These are phyloP conservation scores for Himalopsyche kuldschensis DNA, from an alignment of 2,888 invertebrate species.

Conservation along the genomic window DNA sequence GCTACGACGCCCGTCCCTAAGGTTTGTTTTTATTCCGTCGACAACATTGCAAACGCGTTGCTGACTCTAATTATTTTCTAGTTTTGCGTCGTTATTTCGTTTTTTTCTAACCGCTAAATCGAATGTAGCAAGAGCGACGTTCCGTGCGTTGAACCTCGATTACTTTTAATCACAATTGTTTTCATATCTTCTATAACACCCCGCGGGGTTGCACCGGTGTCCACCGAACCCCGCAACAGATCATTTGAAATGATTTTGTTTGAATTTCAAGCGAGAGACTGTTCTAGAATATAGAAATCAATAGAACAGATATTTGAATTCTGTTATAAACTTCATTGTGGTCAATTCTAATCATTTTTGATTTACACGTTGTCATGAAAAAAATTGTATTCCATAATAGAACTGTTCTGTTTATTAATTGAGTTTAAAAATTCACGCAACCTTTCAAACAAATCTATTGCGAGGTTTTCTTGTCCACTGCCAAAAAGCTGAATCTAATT, in stretches of 20 bases:
- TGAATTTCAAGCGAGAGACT: too few relatives aligned
- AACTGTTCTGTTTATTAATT: too few relatives aligned
- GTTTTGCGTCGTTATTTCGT: not conserved
- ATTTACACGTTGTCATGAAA: too few relatives aligned
- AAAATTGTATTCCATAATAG: too few relatives aligned
- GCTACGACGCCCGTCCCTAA: not conserved
- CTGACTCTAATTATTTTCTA: not conserved
- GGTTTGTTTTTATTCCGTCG: slow-evolving; percentile 8
- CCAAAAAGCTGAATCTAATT: not conserved
- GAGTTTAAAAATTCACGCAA: too few relatives aligned
- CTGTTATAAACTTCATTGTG: too few relatives aligned
- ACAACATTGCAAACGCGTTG: not conserved
- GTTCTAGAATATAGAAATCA: too few relatives aligned
- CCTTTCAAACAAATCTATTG: not conserved
- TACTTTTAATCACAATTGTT: slow-evolving; percentile 4
- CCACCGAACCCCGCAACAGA: not conserved
- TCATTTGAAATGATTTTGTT: not conserved
- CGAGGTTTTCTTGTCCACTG: not conserved
- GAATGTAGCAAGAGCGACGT: slow-evolving; percentile 19
- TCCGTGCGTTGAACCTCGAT: slow-evolving; percentile 17
- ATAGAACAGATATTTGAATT: too few relatives aligned
- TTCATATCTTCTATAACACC: not conserved
- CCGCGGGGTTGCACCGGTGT: not conserved
- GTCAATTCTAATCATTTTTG: too few relatives aligned
- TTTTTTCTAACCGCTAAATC: slow-evolving; percentile 14